A percentile compares a stretch with the other conserved stretches of the same genome.
Conservation (phyloP, 2,888 invertebrate species). For the Ptychoptera albimana region DNA sequence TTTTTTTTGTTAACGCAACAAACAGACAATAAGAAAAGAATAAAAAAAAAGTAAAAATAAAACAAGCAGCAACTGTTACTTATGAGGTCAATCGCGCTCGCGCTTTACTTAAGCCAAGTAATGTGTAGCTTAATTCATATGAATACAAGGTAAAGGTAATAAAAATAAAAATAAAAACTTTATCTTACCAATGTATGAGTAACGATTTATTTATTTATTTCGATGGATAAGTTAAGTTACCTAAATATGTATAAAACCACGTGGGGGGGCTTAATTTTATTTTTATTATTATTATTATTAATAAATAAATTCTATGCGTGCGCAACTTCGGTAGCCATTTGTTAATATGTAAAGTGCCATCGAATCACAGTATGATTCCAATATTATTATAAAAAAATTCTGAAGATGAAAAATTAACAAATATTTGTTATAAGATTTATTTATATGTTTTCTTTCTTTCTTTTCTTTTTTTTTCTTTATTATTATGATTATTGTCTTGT, state of each 20-base stretch:
- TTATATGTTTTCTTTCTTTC: not conserved
- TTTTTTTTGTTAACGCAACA: no score
- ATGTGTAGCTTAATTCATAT: no score
- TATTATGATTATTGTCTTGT: slow-evolving; percentile 1
- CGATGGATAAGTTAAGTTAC: no score
- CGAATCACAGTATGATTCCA: slow-evolving; percentile 8
- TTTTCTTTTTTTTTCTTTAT: not conserved
- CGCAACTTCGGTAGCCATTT: slow-evolving; percentile 9
- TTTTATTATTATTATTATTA: not conserved
- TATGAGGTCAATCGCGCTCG: no score
- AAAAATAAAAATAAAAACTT: no score
- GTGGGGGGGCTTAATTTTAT: slow-evolving; percentile 3
- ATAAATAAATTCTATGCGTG: slow-evolving; percentile 5
- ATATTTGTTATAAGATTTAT: slow-evolving; percentile 2
- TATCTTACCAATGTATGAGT: no score
- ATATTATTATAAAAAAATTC: not conserved
- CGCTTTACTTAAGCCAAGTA: no score
- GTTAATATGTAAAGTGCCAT: slow-evolving; percentile 10
- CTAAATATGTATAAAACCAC: not conserved
- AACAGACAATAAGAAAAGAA: no score
- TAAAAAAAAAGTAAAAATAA: no score
- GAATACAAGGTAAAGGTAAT: no score
- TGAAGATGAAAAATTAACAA: slow-evolving; percentile 4
- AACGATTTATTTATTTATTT: no score
- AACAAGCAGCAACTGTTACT: no score